Evolutionary conservation across 1,140 invertebrate genomes (phyloP), one percentile per base, ranked within the genome.

Genomic region (Lepidurus couesii): DNA sequence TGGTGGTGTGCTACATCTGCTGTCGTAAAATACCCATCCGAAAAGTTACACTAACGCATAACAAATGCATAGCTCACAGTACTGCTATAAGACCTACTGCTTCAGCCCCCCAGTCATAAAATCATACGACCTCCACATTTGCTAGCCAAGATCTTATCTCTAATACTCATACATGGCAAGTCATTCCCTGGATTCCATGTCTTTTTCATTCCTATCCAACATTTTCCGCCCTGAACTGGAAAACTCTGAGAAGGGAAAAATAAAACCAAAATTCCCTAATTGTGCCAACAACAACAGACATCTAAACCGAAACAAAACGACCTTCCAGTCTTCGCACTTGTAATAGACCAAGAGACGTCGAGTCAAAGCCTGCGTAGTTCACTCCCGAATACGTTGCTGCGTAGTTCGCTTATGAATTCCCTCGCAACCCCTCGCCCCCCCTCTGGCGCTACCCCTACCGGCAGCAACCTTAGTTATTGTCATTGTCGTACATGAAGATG

Each of bases 401-500:
- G 13, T n/a, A 65, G 53, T 21, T 16, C 53, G 34, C 34, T 34
- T 34, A 34, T 4, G 34, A 34, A 34, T 4, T 34, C 34, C 34
- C 34, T 34, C 34, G 34, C 34, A 4, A 4, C 3, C 8, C 9
- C 9, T 13, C 47, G 21, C 47, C 47, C 53, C 16, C 45, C 45
- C 45, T 47, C 6, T 65, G 21, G 10, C 5, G n/a, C 8, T n/a
- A 65, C 34, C 34, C 34, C 34, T 65, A 65, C 53, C 53, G 53
- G 2, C 4, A 34, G 34, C 34, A 3, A 34, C 21, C 53, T 65
- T 21, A 65, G 53, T 65, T 65, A 65, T 65, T 65, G 53, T 65
- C 53, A 65, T 65, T 65, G 53, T 65, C 21, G 16, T 65, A 65
- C 53, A 65, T 65, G 53, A 65, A 65, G 53, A 65, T 65, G 53